Evolutionary conservation across 2,113 vertebrate species (phyloP).

Genomic region (Falco punctatus): DNA sequence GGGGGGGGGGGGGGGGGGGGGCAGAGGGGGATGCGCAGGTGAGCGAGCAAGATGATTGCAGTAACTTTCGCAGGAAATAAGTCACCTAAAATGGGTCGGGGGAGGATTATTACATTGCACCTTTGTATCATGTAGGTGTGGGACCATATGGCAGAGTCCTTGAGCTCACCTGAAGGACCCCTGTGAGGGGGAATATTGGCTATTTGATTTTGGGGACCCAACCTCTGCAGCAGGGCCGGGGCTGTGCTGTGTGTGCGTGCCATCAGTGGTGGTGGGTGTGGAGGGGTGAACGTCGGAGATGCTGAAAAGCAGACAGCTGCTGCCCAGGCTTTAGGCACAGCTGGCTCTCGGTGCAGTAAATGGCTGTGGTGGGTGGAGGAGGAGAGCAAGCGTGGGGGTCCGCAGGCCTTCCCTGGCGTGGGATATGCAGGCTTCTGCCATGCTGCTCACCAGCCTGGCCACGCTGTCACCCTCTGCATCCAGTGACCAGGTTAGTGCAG

Average conservation of each 20-base stretch:
- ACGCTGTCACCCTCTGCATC: not conserved
- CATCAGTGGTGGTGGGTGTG: not conserved
- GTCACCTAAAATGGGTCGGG: rapidly evolving
- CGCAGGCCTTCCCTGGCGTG: not conserved
- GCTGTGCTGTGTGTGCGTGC: not conserved
- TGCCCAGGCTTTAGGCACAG: not conserved
- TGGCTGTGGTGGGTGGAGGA: slow-evolving; percentile 2
- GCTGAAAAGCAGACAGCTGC: not conserved
- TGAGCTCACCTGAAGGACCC: not conserved
- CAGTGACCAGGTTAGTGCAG: not conserved
- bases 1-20: no score
- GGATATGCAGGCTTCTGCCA: not conserved
- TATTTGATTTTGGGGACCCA: not conserved
- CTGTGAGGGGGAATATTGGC: not conserved
- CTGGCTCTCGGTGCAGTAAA: not conserved
- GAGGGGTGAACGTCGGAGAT: not conserved
- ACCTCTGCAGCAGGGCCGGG: rapidly evolving
- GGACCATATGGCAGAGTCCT: not conserved
- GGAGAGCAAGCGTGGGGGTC: not conserved
- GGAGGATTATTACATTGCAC: not conserved
- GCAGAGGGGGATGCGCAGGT: not conserved
- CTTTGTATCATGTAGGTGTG: rapidly evolving
- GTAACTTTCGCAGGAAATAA: not conserved
- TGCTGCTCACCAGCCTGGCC: not conserved
- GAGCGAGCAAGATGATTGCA: not conserved